These are phyloP conservation scores for Salarias fasciatus DNA, from an alignment of 2,797 vertebrate genomes.

Conservation along the genomic window DNA sequence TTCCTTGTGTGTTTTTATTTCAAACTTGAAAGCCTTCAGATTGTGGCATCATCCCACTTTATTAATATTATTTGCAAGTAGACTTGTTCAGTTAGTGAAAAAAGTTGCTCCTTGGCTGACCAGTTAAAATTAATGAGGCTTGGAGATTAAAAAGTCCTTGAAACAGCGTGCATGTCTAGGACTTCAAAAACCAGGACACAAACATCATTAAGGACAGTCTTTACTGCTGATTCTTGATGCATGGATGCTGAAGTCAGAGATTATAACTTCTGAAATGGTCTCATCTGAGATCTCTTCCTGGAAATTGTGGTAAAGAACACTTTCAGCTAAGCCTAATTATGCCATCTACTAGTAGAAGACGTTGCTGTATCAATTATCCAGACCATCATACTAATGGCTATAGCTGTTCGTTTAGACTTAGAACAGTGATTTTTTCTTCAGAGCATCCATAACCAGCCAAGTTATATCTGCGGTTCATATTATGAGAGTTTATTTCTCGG, in stretches of 20 bases:
- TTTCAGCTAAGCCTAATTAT: constrained; percentile 6
- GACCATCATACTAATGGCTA: not conserved
- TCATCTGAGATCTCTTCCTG: constrained; percentile 3
- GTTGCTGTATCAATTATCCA: not conserved
- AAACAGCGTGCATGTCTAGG: constrained; percentile 27
- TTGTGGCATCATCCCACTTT: not conserved
- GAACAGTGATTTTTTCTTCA: not conserved
- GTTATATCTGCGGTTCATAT: not conserved
- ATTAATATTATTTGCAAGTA: constrained; percentile 20
- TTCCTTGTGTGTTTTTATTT: constrained; percentile 10
- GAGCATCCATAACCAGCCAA: not conserved
- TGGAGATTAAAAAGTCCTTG: constrained; percentile 32
- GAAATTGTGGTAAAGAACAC: not conserved
- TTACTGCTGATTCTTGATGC: constrained; percentile 17
- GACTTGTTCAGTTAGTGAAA: not conserved
- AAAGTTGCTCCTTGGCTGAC: constrained; percentile 18
- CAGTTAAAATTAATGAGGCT: constrained; percentile 42
- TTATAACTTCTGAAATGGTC: constrained; percentile 4
- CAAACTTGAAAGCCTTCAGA: constrained; percentile 16
- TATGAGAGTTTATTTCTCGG: not conserved
- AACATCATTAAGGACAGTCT: constrained; percentile 20
- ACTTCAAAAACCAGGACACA: constrained; percentile 14
- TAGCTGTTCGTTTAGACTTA: not conserved
- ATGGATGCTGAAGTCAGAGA: constrained; percentile 12
- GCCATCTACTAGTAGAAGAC: not conserved